Conservation (phyloP, 2,113 vertebrate genomes). For the Chaenocephalus aceratus region DNA sequence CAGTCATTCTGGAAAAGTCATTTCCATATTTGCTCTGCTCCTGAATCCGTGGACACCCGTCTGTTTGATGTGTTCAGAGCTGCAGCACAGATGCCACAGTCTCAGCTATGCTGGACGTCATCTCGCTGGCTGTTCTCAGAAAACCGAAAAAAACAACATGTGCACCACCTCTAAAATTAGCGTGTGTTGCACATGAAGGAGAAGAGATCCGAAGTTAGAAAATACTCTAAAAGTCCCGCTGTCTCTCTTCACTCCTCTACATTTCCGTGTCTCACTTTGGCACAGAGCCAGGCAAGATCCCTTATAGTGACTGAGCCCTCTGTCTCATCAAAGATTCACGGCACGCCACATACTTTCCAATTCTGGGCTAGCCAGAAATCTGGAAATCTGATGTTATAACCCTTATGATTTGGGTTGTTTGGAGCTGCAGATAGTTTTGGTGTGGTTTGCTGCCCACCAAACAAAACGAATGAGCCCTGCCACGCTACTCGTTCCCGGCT, state of each 20-base stretch:
- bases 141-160: constrained; percentile 72
- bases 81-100: constrained; percentile 84
- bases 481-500: constrained; percentile 58
- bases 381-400: constrained; percentile 83
- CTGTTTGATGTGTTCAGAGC: constrained; percentile 87
- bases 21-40: constrained; percentile 80
- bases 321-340: constrained; percentile 78
- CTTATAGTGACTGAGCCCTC: constrained; percentile 48
- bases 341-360: constrained; percentile 78
- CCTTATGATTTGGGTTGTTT: constrained; percentile 79
- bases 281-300: constrained; percentile 57
- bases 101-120: constrained; percentile 82
- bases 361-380: constrained; percentile 80
- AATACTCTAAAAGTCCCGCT: constrained; percentile 64
- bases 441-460: constrained; percentile 75
- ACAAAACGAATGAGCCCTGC: constrained; percentile 64
- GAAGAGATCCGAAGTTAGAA: constrained; percentile 61
- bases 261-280: constrained; percentile 70
- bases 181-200: constrained; percentile 62
- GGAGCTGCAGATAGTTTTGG: constrained; percentile 78
- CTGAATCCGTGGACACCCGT: constrained; percentile 79
- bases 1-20: constrained; percentile 83
- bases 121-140: constrained; percentile 79
- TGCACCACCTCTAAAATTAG: constrained; percentile 84
- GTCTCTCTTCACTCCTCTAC: constrained; percentile 61